Percentiles rank a stretch among this genome's conserved stretches.
These are phyloP conservation scores for Noctua comes DNA, from an alignment of 2,888 invertebrate genomes.

Conservation along the genomic window DNA sequence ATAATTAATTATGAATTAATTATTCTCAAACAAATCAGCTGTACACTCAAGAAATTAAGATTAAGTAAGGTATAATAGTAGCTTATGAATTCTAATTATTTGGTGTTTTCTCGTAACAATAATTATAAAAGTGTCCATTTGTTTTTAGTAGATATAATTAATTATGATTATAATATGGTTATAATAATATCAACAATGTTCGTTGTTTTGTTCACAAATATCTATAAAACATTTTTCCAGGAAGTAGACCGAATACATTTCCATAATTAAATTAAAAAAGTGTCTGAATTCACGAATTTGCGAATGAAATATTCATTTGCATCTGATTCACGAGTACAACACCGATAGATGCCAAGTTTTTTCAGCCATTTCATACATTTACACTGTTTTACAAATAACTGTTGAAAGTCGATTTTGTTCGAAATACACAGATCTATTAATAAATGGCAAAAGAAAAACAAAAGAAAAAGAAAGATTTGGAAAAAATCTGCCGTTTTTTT, in stretches of 20 bases:
- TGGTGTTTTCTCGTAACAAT: conserved; percentile 61
- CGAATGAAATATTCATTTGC: conserved; percentile 33
- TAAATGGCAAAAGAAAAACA: too few species aligned
- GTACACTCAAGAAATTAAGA: conserved; percentile 40
- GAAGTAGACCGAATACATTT: neutral
- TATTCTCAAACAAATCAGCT: conserved; percentile 53
- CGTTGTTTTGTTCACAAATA: conserved; percentile 16
- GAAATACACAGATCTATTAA: too few species aligned
- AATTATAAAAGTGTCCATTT: conserved; percentile 29
- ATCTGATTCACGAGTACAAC: conserved; percentile 1
- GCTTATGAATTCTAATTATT: conserved; percentile 63
- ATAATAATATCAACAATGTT: too few species aligned
- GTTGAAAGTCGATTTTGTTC: too few species aligned
- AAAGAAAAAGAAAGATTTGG: too few species aligned
- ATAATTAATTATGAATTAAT: conserved; percentile 52
- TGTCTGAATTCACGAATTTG: neutral
- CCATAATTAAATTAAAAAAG: conserved; percentile 5
- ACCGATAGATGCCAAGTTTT: neutral
- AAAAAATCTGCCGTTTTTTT: too few species aligned
- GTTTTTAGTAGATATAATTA: conserved; percentile 13
- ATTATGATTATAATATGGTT: too few species aligned
- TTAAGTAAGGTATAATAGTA: conserved; percentile 41
- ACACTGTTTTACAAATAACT: too few species aligned
- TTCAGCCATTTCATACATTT: neutral
- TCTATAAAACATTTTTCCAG: conserved; percentile 1